Evolutionary conservation across 2,888 invertebrate species (phyloP), one percentile per base, ranked within the genome.

Genomic region (Octonoba sinensis): DNA sequence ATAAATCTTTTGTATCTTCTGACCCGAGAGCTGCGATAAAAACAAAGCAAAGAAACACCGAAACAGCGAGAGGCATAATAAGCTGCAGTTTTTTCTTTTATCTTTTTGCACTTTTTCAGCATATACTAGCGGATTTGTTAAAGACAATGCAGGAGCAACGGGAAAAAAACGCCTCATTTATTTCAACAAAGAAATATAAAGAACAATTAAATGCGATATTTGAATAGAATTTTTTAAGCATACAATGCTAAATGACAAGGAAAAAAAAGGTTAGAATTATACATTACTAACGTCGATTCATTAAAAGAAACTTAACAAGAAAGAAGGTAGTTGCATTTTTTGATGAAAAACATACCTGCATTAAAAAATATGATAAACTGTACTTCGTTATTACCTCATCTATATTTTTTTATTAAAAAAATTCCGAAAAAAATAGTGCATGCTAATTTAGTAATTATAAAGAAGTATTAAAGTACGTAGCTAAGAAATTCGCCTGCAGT

Each of bases 141-240:
- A 71, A 71, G 27, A 71, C 56, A 76, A 71, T 71, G 49, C 65
- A 57, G 49, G 36, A 22, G 24, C n/a, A 16, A 12, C 12, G 27
- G 13, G 71, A 77, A 77, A 71, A 64, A 57, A 24, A 75, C 8
- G 8, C 70, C 59, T 60, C 59, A 36, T 13, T 65, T 71, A 59
- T 71, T 77, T 69, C 56, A 56, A 56, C 70, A 62, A 64, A 47
- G 16, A 57, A 44, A 65, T 44, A 66, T 62, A 77, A 77, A 71
- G 65, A 71, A 71, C 71, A 77, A 77, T 77, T 77, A 77, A 77
- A 77, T 77, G 71, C 64, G 64, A 77, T 77, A 71, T 77, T 77
- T 70, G 44, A 57, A 71, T 36, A 20, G 47, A 46, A 8, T 47
- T 77, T 77, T 77, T 66, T 18, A n/a, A 24, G 49, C 20, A 24